Conservation (phyloP, 2,797 vertebrate species). For the Myotis vivesi region DNA sequence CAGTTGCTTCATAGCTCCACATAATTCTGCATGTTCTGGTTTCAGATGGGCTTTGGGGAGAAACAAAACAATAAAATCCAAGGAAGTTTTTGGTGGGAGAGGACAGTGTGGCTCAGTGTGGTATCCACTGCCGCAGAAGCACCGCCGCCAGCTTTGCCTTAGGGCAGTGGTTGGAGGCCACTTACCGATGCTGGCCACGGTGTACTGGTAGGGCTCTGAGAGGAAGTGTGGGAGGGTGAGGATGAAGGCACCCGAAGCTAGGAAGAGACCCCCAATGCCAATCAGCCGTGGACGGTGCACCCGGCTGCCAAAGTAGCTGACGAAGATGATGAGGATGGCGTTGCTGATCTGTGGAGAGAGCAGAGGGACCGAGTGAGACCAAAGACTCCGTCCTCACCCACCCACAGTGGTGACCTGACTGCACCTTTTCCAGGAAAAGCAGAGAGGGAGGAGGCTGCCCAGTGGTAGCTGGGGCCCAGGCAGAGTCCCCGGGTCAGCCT, state of each 20-base stretch:
- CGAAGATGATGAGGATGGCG: constrained; percentile 92
- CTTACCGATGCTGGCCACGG: constrained; percentile 85
- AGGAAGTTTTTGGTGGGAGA: not conserved
- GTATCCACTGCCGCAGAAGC: not conserved
- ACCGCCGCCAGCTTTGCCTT: not conserved
- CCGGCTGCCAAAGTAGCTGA: constrained; percentile 96
- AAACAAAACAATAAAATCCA: not conserved
- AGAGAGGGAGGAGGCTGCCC: not conserved
- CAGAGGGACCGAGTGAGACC: not conserved
- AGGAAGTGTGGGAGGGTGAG: constrained; percentile 96
- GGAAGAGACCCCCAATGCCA: constrained; percentile 91
- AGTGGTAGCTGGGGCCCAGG: not conserved
- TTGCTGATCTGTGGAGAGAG: constrained; percentile 91
- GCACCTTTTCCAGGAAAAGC: not conserved
- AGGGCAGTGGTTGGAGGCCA: not conserved
- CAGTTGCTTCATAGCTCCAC: not conserved
- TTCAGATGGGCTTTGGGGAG: not conserved
- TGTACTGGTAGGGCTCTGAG: constrained; percentile 88
- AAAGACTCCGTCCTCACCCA: rapidly evolving
- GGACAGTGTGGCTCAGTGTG: not conserved
- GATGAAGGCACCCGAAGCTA: constrained; percentile 91
- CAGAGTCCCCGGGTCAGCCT: not conserved
- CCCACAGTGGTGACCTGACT: rapidly evolving
- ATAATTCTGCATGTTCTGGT: not conserved
- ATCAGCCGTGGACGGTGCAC: constrained; percentile 94